Evolutionary conservation across 1,140 invertebrate genomes (phyloP), one percentile per base, ranked within the genome.

Genomic region (Sipha flava): DNA sequence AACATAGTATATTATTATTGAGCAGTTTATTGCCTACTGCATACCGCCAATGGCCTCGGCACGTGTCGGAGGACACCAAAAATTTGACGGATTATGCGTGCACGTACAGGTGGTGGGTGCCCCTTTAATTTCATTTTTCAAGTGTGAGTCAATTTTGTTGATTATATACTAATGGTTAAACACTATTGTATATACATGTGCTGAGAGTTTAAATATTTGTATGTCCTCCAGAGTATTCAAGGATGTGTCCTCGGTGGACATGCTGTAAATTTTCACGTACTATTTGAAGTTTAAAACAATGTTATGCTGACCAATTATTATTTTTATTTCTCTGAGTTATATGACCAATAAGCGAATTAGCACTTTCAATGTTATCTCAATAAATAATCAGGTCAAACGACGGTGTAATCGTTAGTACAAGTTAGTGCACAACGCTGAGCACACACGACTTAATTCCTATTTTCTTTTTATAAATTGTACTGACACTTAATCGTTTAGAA

Each of bases 241-340:
- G 73, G 73, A 77, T 77, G 52, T 77, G 73, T 52, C 73, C 73
- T 77, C 73, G 73, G 31, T 31, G 14, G 31, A 21, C 37, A 66
- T 0, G 5, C 49, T 18, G 47, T 47, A 21, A 54, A 73, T 73
- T 31, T 73, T n/a, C 18, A 73, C 47, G 18, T 21, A 66, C 37
- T n/a, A 14, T 23, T 9, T 31, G 34, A n/a, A 10, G 23, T 49
- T 52, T 75, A 52, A 57, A 75, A 75, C 72, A 75, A 75, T 75
- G 37, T 59, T 59, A 26, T 59, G 34, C 18, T 2, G 18, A 37
- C n/a, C 5, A 6, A 66, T 26, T 40, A 43, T 23, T 26, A 64
- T 37, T 37, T 40, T 6, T 66, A 34, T 64, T 64, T 4, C 49
- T 4, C 14, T 52, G 14, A 52, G 12, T 9, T 18, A 16, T 16